phyloP scores from a whole-genome alignment of 2,113 vertebrate species.

The Carollia perspicillata region DNA sequence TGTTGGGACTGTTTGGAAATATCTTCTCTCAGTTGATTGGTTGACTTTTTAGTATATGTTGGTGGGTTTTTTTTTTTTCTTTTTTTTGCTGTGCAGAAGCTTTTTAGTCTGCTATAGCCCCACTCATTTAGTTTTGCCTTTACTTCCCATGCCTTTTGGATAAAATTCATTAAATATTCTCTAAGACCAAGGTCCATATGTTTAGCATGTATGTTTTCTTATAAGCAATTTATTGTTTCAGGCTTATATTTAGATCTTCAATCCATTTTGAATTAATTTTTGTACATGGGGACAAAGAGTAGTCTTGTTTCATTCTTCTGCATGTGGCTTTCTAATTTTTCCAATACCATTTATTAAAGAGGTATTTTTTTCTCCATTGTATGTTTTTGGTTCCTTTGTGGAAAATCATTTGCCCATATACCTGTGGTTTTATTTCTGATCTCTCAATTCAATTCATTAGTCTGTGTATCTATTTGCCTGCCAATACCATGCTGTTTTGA shows the following conservation, averaged over 20 bases:
- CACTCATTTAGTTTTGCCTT: not conserved
- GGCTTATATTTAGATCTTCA: no score
- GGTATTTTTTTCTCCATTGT: not conserved
- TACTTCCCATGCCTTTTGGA: no score
- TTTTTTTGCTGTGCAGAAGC: not conserved
- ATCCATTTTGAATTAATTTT: no score
- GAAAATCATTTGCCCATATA: not conserved
- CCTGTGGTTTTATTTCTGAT: not conserved
- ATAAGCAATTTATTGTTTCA: no score
- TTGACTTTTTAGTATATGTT: no score
- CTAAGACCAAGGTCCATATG: no score
- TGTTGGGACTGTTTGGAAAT: no score
- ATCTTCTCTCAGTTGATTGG: no score
- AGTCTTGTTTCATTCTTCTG: not conserved
- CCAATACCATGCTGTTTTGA: not conserved
- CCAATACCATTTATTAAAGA: not conserved
- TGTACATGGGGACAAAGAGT: not conserved
- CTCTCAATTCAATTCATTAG: not conserved
- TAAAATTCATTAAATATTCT: no score
- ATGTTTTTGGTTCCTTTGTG: not conserved
- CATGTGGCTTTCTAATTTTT: not conserved
- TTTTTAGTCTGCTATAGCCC: not conserved
- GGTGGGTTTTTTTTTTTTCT: no score
- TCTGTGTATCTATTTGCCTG: not conserved
- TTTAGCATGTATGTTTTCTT: no score